Evolutionary conservation across 2,888 invertebrate species (phyloP).

Genomic region (Nesidiocoris tenuis): DNA sequence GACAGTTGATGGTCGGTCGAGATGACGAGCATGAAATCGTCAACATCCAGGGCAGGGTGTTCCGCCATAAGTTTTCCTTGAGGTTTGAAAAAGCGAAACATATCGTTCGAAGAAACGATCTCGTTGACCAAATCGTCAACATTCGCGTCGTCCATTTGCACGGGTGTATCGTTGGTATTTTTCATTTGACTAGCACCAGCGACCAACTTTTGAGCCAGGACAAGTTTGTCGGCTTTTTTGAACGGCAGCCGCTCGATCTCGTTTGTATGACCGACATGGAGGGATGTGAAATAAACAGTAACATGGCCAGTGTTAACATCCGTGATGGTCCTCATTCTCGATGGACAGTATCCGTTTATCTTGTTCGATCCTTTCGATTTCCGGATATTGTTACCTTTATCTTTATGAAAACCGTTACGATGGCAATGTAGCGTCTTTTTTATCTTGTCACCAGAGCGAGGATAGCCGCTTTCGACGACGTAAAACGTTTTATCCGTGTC

Average conservation of each 20-base stretch:
- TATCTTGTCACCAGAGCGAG: too few species aligned
- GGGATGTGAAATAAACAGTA: not conserved
- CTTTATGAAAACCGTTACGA: constrained; percentile 7
- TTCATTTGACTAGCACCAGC: constrained; percentile 9
- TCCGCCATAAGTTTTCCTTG: not conserved
- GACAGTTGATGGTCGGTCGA: not conserved
- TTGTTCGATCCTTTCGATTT: constrained; percentile 20
- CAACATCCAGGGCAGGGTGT: not conserved
- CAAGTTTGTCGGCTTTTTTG: not conserved
- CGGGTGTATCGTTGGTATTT: not conserved
- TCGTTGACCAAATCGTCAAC: too few species aligned
- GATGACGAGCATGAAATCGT: not conserved
- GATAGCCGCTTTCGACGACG: too few species aligned
- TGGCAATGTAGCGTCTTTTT: not conserved
- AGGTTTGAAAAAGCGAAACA: not conserved
- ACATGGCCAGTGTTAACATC: constrained; percentile 2
- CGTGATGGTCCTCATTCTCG: constrained; percentile 2
- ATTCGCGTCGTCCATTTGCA: not conserved
- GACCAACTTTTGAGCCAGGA: constrained; percentile 14
- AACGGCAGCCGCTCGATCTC: constrained; percentile 19
- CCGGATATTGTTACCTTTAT: constrained; percentile 7
- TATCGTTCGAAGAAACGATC: constrained; percentile 2
- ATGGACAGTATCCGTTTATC: constrained; percentile 23
- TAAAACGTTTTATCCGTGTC: not conserved
- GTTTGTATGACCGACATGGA: constrained; percentile 17